These are phyloP conservation scores for Cheilosia pagana DNA, from an alignment of 2,888 invertebrate species.

Conservation along the genomic window DNA sequence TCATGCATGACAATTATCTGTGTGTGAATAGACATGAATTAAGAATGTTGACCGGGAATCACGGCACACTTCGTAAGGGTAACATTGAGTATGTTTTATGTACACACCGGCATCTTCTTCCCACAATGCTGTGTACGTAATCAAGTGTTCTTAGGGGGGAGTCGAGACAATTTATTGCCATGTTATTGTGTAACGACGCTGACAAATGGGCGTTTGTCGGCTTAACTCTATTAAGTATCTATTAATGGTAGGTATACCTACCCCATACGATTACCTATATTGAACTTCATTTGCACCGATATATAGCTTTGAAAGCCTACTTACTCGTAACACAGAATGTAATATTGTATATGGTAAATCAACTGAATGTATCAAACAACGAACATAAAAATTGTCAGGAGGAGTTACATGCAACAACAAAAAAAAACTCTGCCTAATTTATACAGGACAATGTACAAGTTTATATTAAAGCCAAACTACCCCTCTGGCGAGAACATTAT, in stretches of 20 bases:
- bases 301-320: background rate
- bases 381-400: slow-evolving; percentile 23
- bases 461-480: slow-evolving; percentile 61
- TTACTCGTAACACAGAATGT: slow-evolving; percentile 1
- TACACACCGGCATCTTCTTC: slow-evolving; percentile 68
- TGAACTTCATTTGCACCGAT: slow-evolving; percentile 35
- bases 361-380: slow-evolving; percentile 4
- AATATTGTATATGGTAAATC: background rate
- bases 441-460: slow-evolving; percentile 20
- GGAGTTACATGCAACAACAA: slow-evolving; percentile 50
- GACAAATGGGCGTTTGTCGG: slow-evolving; percentile 76
- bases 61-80: slow-evolving; percentile 50
- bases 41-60: slow-evolving; percentile 67
- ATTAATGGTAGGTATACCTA: slow-evolving; percentile 75
- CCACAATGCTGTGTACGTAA: slow-evolving; percentile 67
- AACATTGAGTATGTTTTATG: slow-evolving; percentile 39
- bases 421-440: slow-evolving; percentile 28
- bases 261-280: slow-evolving; percentile 34
- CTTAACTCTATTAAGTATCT: slow-evolving; percentile 76
- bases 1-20: slow-evolving; percentile 37
- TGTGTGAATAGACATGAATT: slow-evolving; percentile 73
- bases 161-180: slow-evolving; percentile 74
- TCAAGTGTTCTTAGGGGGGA: slow-evolving; percentile 64
- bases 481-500: slow-evolving; percentile 21
- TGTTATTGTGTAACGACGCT: slow-evolving; percentile 76